Base-by-base conservation (phyloP, 2,888 invertebrate genomes). In the Athalia rosae region DNA sequence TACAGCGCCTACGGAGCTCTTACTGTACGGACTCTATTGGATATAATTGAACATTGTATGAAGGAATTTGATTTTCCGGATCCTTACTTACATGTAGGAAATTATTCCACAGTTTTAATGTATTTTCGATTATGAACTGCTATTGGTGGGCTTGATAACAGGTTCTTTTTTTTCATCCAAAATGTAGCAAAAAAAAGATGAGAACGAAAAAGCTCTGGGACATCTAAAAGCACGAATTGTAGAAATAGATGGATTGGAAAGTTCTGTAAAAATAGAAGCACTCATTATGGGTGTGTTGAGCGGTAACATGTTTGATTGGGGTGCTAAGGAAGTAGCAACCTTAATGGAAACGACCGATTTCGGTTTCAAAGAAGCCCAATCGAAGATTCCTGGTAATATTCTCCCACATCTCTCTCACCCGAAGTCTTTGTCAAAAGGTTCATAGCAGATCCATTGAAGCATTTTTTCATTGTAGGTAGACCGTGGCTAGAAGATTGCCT, bases 241-340 rank as follows among this genome's bases (percentile, higher is more conserved):
- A 61, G 91, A 92, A 83, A 90, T 98, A 77, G 97, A 97, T 90
- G 91, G 91, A 11, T 91, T 97, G 79, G 90, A 91, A 66, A 92
- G 86, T 11, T 73, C 80, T 4, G 86, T 86, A 79, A 89, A 89
- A 80, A 83, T 87, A 77, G 85, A 91, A 80, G 91, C 91, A 69
- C 85, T 94, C 15, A 91, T 92, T 43, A 87, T 92, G 88, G 93
- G 93, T n/a, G 87, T 94, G 59, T 88, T 94, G 58, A 92, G 93
- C 87, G 97, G 98, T 41, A 99, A 99, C 90, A 97, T 99, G 91
- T 99, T 99, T 91, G 99, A 99, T 90, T 98, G 98, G 97, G 99
- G 99, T 76, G 98, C 99, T 2, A 95, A 95, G 89, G 97, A 97
- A 86, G 96, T 98, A 3, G 94, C 95, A 15, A 93, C 93, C 83